phyloP scores from a whole-genome alignment of 2,113 vertebrate species.

The Callipepla squamata region DNA sequence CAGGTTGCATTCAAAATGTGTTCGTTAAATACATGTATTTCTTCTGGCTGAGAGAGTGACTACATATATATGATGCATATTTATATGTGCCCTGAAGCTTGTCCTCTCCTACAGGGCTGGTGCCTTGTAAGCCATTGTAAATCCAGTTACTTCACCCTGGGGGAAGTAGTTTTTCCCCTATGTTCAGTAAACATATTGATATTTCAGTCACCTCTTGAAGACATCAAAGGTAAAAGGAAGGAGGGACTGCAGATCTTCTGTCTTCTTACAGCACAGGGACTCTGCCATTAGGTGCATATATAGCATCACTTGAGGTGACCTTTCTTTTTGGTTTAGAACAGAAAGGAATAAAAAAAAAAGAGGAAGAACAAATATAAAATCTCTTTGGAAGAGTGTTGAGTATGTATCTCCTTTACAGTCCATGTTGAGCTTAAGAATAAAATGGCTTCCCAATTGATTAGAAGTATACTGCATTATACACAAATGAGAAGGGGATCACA shows the following conservation, averaged over 20 bases:
- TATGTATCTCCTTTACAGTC: background rate
- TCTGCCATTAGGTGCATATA: background rate
- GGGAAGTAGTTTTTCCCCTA: constrained; percentile 24
- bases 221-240: constrained; percentile 39
- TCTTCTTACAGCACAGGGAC: background rate
- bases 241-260: background rate
- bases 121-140: constrained; percentile 39
- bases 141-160: constrained; percentile 18
- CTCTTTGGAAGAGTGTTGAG: background rate
- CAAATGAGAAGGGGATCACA: background rate
- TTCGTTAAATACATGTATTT: constrained; percentile 40
- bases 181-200: constrained; percentile 52
- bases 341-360: background rate
- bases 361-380: background rate
- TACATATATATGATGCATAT: constrained; percentile 29
- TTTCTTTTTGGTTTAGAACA: background rate
- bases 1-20: constrained; percentile 40
- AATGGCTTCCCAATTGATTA: background rate
- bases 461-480: background rate
- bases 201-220: constrained; percentile 48
- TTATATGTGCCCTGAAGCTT: constrained; percentile 48
- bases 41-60: constrained; percentile 12
- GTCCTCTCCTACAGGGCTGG: constrained; percentile 11
- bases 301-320: background rate
- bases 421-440: background rate